phyloP scores from a whole-genome alignment of 2,888 invertebrate species.

The Molanna angustata region DNA sequence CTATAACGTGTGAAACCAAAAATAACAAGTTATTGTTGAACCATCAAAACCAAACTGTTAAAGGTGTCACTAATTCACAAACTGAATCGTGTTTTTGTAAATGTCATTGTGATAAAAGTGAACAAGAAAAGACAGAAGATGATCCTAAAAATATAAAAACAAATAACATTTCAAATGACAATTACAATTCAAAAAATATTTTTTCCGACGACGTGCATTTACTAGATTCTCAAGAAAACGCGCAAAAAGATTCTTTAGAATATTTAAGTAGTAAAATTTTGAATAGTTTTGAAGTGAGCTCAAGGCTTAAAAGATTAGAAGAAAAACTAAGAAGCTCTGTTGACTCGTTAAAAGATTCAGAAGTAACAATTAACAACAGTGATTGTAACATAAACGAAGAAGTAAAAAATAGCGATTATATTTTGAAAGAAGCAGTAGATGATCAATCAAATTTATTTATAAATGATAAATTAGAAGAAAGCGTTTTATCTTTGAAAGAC shows the following conservation, averaged over 20 bases:
- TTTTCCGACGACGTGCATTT: background rate
- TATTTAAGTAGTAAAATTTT: slow-evolving; percentile 39
- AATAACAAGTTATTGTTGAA: too few species aligned
- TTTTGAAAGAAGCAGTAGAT: slow-evolving; percentile 2
- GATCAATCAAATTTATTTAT: background rate
- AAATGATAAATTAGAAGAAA: too few species aligned
- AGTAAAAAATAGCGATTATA: slow-evolving; percentile 3
- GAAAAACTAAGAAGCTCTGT: slow-evolving; percentile 37
- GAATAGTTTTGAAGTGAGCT: slow-evolving; percentile 46
- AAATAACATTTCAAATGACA: too few species aligned
- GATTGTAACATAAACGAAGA: slow-evolving; percentile 35
- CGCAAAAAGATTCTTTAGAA: slow-evolving; percentile 13
- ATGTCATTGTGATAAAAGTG: slow-evolving; percentile 6
- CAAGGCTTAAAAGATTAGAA: slow-evolving; percentile 51
- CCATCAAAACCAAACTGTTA: too few species aligned
- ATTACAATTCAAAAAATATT: too few species aligned
- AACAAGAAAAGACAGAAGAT: too few species aligned
- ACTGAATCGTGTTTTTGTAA: background rate
- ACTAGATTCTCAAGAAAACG: background rate
- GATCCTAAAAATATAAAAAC: too few species aligned
- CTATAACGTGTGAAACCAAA: too few species aligned
- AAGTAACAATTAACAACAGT: slow-evolving; percentile 34
- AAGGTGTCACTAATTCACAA: too few species aligned
- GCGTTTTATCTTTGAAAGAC: too few species aligned
- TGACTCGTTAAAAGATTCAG: slow-evolving; percentile 20